Conservation (phyloP, 2,113 vertebrate genomes). For the Boulengeromyrus knoepffleri region DNA sequence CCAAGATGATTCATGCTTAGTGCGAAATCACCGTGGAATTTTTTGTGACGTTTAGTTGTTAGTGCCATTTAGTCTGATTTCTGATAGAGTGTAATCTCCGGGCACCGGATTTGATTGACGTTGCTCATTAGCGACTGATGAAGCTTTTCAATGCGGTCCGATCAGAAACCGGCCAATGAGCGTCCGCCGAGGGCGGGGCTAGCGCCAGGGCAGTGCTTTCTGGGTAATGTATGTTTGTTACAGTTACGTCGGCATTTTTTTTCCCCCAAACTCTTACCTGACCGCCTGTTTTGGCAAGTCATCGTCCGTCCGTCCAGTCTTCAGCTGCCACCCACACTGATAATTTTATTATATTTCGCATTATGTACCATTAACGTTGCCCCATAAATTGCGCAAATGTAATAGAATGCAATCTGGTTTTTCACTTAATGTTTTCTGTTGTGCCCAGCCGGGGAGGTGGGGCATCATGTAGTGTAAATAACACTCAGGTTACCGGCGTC, state of each 20-base stretch:
- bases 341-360: background rate
- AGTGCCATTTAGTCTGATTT: background rate
- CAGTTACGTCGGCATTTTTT: background rate
- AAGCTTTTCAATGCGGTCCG: background rate
- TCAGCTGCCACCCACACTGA: background rate
- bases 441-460: too few species aligned
- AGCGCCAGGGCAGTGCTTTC: background rate
- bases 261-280: background rate
- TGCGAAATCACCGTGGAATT: background rate
- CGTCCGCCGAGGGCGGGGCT: background rate
- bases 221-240: background rate
- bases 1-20: background rate
- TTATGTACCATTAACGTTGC: background rate
- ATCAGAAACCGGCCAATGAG: conserved; percentile 7
- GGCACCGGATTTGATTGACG: conserved; percentile 50
- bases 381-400: background rate
- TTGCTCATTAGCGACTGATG: background rate
- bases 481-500: background rate
- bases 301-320: background rate
- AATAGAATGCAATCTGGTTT: background rate
- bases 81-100: conserved; percentile 9
- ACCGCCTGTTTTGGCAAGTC: background rate
- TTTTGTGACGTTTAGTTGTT: conserved; percentile 13
- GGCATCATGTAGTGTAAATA: background rate
- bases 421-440: background rate